phyloP scores from a whole-genome alignment of 2,113 vertebrate genomes.

The Ictalurus punctatus region DNA sequence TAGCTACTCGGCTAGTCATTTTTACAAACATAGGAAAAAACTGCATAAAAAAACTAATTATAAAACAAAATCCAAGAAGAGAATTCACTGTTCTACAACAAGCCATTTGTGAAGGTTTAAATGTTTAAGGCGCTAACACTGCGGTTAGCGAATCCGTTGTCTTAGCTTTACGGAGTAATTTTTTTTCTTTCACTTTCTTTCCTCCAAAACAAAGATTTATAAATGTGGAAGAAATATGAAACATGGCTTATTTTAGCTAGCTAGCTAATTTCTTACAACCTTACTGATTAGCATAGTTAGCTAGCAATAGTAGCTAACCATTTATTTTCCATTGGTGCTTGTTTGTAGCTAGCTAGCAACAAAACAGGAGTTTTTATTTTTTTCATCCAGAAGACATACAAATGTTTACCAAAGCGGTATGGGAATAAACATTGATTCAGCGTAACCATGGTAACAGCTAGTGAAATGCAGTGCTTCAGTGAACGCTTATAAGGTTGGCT shows the following conservation, averaged over 20 bases:
- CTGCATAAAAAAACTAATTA: background rate
- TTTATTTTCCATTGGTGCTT: background rate
- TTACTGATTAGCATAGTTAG: background rate
- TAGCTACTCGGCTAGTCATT: background rate
- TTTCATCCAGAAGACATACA: background rate
- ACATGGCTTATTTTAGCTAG: background rate
- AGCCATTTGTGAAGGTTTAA: background rate
- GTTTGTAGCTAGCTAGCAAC: constrained; percentile 11
- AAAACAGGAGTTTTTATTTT: background rate
- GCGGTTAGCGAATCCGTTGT: background rate
- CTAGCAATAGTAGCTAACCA: background rate
- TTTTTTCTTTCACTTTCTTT: background rate
- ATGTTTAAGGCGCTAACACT: background rate
- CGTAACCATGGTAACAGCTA: constrained; percentile 5
- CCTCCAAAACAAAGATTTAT: background rate
- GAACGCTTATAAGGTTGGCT: background rate
- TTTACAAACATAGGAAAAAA: background rate
- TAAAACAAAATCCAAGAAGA: background rate
- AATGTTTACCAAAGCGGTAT: background rate
- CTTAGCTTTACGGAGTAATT: background rate
- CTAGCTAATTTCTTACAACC: background rate
- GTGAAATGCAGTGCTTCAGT: background rate
- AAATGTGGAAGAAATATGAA: background rate
- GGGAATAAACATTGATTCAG: background rate
- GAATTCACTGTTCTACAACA: background rate